A percentile compares a stretch with the other conserved stretches of the same genome.
phyloP scores from a whole-genome alignment of 2,888 invertebrate genomes.

The Tubulanus polymorphus region DNA sequence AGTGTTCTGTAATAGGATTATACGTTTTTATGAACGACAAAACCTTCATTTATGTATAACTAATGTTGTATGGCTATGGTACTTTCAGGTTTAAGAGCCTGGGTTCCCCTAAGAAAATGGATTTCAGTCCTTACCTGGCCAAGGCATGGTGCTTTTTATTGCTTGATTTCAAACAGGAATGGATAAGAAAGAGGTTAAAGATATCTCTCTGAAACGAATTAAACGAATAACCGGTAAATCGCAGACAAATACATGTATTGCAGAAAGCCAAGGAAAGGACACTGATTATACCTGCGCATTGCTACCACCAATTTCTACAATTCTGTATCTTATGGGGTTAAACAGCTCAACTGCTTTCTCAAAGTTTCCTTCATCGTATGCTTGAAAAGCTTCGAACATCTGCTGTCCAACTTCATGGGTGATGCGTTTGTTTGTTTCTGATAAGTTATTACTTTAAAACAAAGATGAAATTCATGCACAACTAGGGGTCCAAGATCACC shows the following conservation, averaged over 20 bases:
- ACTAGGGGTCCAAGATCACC: neutral
- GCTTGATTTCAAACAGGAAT: conserved; percentile 45
- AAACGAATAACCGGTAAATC: too few relatives aligned
- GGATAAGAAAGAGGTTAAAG: conserved; percentile 48
- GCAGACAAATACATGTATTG: too few relatives aligned
- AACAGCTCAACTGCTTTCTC: conserved; percentile 43
- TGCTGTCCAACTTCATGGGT: conserved; percentile 35
- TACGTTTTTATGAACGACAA: too few relatives aligned
- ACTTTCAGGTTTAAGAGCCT: neutral
- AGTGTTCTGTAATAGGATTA: conserved; percentile 1
- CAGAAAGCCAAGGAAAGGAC: neutral
- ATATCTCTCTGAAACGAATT: conserved; percentile 46
- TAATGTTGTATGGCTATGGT: too few relatives aligned
- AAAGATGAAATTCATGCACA: neutral
- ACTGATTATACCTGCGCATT: conserved; percentile 52
- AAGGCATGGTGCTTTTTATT: conserved; percentile 31
- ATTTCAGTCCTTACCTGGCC: conserved; percentile 37
- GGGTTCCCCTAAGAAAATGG: neutral
- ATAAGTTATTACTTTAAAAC: too few relatives aligned
- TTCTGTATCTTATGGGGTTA: conserved; percentile 43
- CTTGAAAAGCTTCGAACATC: conserved; percentile 45
- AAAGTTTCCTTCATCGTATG: conserved; percentile 46
- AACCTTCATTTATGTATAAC: too few relatives aligned
- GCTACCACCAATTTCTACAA: conserved; percentile 52
- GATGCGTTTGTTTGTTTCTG: conserved; percentile 25